Base-by-base conservation (phyloP, 2,888 invertebrate genomes). In the Philonicus albiceps region DNA sequence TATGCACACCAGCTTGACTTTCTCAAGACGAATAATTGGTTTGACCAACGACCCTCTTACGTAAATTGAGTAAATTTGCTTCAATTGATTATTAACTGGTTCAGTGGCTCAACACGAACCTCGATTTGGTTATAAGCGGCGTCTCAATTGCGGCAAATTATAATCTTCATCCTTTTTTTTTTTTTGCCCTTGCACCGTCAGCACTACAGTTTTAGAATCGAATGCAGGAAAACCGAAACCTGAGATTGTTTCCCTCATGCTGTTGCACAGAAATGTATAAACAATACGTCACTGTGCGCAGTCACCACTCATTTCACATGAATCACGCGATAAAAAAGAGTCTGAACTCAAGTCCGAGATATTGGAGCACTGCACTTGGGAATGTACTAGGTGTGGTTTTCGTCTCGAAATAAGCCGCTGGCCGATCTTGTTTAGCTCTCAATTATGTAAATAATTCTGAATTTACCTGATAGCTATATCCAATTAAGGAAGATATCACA, bases 401-500 rank as follows among this genome's bases (percentile, higher is more conserved):
- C 16, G 27, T 11, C 0, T 13, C 2, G 5, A 49, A 19, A 19
- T 49, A 6, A 6, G 6, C n/a, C 49, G n/a, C 49, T 49, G n/a
- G 49, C 3, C 49, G 19, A n/a, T 49, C 49, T 43, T 19, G 49
- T 49, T 1, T 19, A 6, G 5, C 49, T 6, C 19, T 49, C 5
- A 13, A 6, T 6, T 49, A 34, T 3, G 3, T 11, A 73, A 37
- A 19, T 76, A 40, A 19, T 13, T 27, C 30, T 49, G 16, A 13
- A 80, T 30, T 84, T 84, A 84, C 84, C 84, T 84, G 72, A 73
- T 72, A 72, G 27, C 84, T 84, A 84, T 84, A 84, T 84, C 84
- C 84, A 73, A 84, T 72, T 72, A 73, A 73, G 73, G 73, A 84
- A 8, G 43, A 73, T 84, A 84, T 84, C 72, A 84, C 73, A 72